Evolutionary conservation across 2,888 invertebrate species (phyloP).

Genomic region (Calameuta filiformis): DNA sequence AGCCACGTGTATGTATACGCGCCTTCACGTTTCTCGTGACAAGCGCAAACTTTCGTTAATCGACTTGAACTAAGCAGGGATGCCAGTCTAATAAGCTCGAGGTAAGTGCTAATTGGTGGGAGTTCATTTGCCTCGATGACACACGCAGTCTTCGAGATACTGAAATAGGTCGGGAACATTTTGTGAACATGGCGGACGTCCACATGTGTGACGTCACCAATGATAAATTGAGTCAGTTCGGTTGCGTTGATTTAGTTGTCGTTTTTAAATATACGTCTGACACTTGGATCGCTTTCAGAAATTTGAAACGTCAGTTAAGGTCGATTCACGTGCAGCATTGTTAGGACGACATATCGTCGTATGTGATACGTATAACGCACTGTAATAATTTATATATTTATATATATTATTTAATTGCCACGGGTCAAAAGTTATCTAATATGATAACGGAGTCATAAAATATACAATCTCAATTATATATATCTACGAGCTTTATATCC

Average conservation of each 20-base stretch:
- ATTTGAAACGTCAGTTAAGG: neutral
- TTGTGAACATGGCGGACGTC: neutral
- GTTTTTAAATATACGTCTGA: neutral
- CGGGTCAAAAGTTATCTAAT: neutral
- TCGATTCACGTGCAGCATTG: neutral
- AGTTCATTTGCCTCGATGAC: slow-evolving; percentile 33
- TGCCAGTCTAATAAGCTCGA: slow-evolving; percentile 30
- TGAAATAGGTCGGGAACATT: neutral
- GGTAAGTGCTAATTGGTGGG: slow-evolving; percentile 28
- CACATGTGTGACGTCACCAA: neutral
- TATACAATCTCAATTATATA: neutral
- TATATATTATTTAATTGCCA: neutral
- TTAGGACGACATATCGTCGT: neutral
- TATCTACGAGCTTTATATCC: neutral
- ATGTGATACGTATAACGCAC: too few species aligned
- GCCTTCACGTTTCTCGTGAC: slow-evolving; percentile 25
- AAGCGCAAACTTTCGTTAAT: slow-evolving; percentile 38
- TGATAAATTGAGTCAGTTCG: neutral
- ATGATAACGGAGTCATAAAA: neutral
- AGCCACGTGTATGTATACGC: slow-evolving; percentile 27
- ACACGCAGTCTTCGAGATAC: slow-evolving; percentile 25
- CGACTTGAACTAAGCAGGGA: slow-evolving; percentile 28
- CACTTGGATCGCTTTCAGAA: neutral
- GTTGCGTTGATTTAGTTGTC: neutral
- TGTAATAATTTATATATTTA: neutral